Percentiles rank a stretch among this genome's conserved stretches.
Evolutionary conservation across 2,113 vertebrate genomes (phyloP).

Genomic region (Tretioscincus oriximinensis): DNA sequence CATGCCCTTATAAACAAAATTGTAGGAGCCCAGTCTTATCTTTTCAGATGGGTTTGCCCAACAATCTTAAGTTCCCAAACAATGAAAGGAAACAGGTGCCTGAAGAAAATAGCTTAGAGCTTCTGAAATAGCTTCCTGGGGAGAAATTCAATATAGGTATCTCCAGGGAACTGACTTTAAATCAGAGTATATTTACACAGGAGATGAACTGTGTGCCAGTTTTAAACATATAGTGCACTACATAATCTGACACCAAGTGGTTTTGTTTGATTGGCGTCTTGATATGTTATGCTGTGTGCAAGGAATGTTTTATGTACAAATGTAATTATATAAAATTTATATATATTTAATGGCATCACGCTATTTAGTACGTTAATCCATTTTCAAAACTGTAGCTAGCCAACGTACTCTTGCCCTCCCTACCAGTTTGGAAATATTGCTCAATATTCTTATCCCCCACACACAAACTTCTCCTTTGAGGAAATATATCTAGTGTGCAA

Average conservation of each 20-base stretch:
- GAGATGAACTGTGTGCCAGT: conserved; percentile 67
- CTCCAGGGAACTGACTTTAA: conserved; percentile 76
- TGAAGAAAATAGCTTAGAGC: conserved; percentile 71
- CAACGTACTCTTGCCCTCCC: no score
- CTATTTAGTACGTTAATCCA: no score
- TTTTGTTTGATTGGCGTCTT: conserved; percentile 70
- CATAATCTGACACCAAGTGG: conserved; percentile 68
- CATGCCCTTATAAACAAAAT: conserved; percentile 59
- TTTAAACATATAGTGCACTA: conserved; percentile 64
- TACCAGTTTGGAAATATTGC: no score
- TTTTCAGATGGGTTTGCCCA: conserved; percentile 55
- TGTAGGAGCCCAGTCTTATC: conserved; percentile 61
- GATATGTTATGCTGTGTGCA: conserved; percentile 69
- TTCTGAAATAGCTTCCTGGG: conserved; percentile 77
- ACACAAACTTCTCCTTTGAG: no score
- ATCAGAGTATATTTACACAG: conserved; percentile 61
- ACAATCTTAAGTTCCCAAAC: conserved; percentile 58
- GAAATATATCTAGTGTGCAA: no score
- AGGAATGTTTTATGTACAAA: conserved; percentile 1
- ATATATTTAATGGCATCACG: conserved; percentile 34
- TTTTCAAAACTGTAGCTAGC: conserved; percentile 4
- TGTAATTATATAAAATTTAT: no score
- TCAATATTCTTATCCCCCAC: no score
- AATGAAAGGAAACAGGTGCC: conserved; percentile 83
- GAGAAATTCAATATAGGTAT: conserved; percentile 84